These are phyloP conservation scores for Dastarcus helophoroides DNA, from an alignment of 2,888 invertebrate genomes.

Conservation along the genomic window DNA sequence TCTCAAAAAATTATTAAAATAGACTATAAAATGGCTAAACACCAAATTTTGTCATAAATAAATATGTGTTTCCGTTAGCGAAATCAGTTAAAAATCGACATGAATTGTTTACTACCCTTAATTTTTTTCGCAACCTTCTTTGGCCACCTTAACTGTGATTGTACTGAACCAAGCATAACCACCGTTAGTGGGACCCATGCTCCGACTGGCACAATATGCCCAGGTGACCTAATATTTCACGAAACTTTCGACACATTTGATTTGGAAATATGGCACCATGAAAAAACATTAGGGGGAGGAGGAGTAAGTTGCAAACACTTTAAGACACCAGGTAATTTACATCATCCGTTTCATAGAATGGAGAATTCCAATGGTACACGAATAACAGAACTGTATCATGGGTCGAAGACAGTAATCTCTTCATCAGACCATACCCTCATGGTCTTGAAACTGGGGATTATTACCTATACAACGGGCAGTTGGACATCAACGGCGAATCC, in stretches of 20 bases:
- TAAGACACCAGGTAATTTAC: too few species aligned
- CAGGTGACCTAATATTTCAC: slow-evolving; percentile 48
- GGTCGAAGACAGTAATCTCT: slow-evolving; percentile 43
- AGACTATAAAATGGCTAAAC: too few species aligned
- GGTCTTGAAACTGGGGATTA: slow-evolving; percentile 43
- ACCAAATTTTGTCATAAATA: too few species aligned
- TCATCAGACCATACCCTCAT: slow-evolving; percentile 50
- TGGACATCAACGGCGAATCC: slow-evolving; percentile 48
- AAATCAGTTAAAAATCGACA: too few species aligned
- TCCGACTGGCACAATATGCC: slow-evolving; percentile 32
- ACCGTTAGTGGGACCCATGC: slow-evolving; percentile 8
- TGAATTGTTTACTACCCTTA: too few species aligned
- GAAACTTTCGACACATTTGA: slow-evolving; percentile 51
- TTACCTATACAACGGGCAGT: slow-evolving; percentile 42
- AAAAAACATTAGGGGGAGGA: slow-evolving; percentile 51
- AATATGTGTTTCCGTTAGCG: too few species aligned
- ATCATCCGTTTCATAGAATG: slow-evolving; percentile 41
- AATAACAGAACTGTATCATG: slow-evolving; percentile 59
- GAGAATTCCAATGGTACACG: slow-evolving; percentile 60
- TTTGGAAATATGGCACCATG: slow-evolving; percentile 52
- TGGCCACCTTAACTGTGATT: too few species aligned
- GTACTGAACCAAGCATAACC: slow-evolving; percentile 5
- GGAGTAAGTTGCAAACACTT: too few species aligned
- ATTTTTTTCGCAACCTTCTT: too few species aligned
- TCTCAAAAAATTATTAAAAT: too few species aligned